Evolutionary conservation across 1,140 invertebrate species (phyloP), one percentile per base, ranked within the genome.

Genomic region (Euwallacea fornicatus): DNA sequence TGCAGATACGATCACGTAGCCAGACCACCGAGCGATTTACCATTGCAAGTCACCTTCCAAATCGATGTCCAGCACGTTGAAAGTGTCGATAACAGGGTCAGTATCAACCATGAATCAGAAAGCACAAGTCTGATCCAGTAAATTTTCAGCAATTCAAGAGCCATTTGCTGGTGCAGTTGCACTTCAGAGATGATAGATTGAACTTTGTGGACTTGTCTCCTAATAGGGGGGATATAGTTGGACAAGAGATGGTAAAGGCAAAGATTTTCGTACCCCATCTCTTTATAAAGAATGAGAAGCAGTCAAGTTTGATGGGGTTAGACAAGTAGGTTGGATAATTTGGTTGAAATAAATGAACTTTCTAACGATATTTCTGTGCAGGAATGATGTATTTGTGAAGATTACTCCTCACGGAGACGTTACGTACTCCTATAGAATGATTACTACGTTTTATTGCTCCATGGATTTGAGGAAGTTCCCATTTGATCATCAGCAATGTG

Each of bases 401-500:
- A 89, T 94, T 62, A 87, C 88, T 44, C 89, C 91, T 0, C 84
- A 87, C 47, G 92, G 93, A 33, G 90, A 90, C 71, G 91, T 94
- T 3, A 85, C 91, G 16, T 88, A 92, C 72, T 90, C 91, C 21
- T 87, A 88, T 11, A 81, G 93, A 76, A 86, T 94, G 79, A 91
- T 92, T 78, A 88, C 90, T 0, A 90, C 88, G 2, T 83, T 94
- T 0, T 91, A 92, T 69, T 95, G 93, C 76, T 90, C 90, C 82
- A 90, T 94, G 83, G 87, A 92, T 77, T 80, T 94, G 16, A 87
- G 92, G 79, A 94, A 94, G 78, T 94, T 94, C 77, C 93, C 92
- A 0, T 94, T 95, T 75, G 92, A 95, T 76, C 86, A 90, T 46
- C 92, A 95, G 80, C 84, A 87, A 16, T 94, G 92, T 78, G 88